phyloP scores from a whole-genome alignment of 2,113 vertebrate genomes.

The Actenoides lindsayi region DNA sequence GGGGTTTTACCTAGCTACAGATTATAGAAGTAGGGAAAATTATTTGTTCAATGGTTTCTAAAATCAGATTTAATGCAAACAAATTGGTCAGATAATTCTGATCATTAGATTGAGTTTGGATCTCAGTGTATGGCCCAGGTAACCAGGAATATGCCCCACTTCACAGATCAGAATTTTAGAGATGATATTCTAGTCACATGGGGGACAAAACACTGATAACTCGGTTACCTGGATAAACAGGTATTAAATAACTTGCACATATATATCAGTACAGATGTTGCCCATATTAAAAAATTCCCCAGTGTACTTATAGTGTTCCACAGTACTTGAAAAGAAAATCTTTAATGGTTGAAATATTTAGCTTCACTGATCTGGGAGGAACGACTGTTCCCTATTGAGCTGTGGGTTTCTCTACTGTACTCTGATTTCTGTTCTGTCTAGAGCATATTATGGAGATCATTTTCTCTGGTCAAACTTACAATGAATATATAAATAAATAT shows the following conservation, averaged over 20 bases:
- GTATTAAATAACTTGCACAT: not conserved
- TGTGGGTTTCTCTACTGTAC: not conserved
- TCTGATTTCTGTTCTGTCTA: not conserved
- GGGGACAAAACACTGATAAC: not conserved
- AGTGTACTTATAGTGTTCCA: not conserved
- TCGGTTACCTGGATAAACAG: not conserved
- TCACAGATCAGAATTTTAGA: not conserved
- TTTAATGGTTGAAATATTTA: not conserved
- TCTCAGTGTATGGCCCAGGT: not conserved
- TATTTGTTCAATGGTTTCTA: not conserved
- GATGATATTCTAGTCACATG: not conserved
- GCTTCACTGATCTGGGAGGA: not conserved
- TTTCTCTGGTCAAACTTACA: conserved; percentile 47
- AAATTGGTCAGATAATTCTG: not conserved
- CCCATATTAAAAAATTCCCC: not conserved
- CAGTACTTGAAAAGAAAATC: not conserved
- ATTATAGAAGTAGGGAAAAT: not conserved
- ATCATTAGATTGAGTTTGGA: not conserved
- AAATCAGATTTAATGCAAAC: not conserved
- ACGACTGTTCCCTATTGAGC: not conserved
- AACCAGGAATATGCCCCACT: not conserved
- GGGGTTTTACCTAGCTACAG: not conserved
- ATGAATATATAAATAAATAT: conserved; percentile 9
- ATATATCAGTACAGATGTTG: not conserved
- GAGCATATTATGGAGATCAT: not conserved